phyloP scores from a whole-genome alignment of 2,888 invertebrate genomes.

The Cantharis rufa region DNA sequence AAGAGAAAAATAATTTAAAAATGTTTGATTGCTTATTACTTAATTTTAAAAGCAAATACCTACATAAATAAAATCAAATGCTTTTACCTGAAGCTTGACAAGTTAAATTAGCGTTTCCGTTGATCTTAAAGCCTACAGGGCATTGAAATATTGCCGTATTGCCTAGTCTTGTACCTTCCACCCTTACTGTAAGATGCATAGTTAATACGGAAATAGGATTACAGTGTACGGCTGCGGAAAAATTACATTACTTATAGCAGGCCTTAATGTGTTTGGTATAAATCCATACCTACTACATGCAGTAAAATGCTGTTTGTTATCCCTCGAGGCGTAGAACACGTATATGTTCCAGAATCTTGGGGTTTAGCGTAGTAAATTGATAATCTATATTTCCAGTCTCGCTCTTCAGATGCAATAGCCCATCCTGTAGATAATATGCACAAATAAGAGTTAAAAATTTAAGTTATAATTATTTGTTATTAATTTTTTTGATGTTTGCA shows the following conservation, averaged over 20 bases:
- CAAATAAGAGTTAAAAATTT: background rate
- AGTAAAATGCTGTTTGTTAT: slow-evolving; percentile 76
- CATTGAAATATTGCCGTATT: slow-evolving; percentile 79
- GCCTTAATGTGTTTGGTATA: slow-evolving; percentile 11
- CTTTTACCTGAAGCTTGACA: slow-evolving; percentile 76
- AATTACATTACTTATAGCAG: slow-evolving; percentile 21
- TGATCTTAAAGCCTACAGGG: slow-evolving; percentile 76
- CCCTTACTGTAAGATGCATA: slow-evolving; percentile 68
- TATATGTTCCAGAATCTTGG: slow-evolving; percentile 83
- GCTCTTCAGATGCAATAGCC: slow-evolving; percentile 74
- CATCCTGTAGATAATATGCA: slow-evolving; percentile 61
- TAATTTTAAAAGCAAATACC: background rate
- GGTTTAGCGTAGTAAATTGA: slow-evolving; percentile 80
- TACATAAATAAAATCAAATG: background rate
- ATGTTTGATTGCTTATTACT: too few relatives aligned
- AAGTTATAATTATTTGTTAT: too few relatives aligned
- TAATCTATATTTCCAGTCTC: slow-evolving; percentile 79
- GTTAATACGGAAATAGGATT: slow-evolving; percentile 65
- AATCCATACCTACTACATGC: slow-evolving; percentile 74
- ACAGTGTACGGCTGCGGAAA: slow-evolving; percentile 63
- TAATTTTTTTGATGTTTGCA: too few relatives aligned
- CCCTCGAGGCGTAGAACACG: slow-evolving; percentile 81
- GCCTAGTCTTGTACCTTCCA: slow-evolving; percentile 79
- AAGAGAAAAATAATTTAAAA: background rate
- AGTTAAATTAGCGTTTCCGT: slow-evolving; percentile 76